Evolutionary conservation across 2,113 vertebrate species (phyloP).

Genomic region (Todiramphus saurophagus): DNA sequence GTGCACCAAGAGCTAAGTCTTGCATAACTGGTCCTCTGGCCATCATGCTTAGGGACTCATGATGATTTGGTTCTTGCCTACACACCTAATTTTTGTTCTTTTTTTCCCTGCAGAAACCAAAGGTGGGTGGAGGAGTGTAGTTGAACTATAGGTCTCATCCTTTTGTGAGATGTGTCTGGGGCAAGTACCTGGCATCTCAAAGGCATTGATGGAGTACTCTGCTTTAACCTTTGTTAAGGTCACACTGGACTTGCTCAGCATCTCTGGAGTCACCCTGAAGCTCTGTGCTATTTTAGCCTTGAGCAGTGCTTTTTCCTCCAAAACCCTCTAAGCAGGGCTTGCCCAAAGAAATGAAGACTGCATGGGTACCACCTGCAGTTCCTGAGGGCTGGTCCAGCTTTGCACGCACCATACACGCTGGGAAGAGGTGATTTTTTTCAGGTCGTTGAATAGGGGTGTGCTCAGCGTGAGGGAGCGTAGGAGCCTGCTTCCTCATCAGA

Average conservation of each 20-base stretch:
- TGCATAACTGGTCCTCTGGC: neutral
- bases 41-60: fast-evolving
- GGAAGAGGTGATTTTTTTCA: neutral
- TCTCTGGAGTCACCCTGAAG: neutral
- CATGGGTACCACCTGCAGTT: neutral
- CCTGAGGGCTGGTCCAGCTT: neutral
- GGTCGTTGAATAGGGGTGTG: neutral
- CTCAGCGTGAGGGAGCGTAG: neutral
- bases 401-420: neutral
- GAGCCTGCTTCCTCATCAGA: neutral
- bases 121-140: neutral
- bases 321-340: neutral
- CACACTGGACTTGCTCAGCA: neutral
- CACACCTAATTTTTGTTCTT: neutral
- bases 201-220: neutral
- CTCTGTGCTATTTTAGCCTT: neutral
- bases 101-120: neutral
- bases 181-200: neutral
- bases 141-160: neutral
- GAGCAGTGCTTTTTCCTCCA: neutral
- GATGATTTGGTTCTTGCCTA: neutral
- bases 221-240: neutral
- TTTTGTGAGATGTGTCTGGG: neutral
- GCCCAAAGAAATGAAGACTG: neutral
- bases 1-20: neutral